Evolutionary conservation across 2,113 vertebrate species (phyloP), one percentile per base, ranked within the genome.

Genomic region (Mus pahari): DNA sequence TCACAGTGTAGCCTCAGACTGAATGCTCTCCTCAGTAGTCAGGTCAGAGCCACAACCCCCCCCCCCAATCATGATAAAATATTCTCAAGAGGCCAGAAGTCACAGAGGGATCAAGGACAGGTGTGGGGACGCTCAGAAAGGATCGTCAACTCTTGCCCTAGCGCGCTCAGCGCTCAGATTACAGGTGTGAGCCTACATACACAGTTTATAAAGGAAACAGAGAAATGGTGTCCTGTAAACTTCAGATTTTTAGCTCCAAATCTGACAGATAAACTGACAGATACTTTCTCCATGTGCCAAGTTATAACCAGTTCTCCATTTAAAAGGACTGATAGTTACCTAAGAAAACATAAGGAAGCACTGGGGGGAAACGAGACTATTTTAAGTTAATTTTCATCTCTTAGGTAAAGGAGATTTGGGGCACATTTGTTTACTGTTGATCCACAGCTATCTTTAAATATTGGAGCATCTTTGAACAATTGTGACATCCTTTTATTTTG

Each of bases 361-460:
- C 9, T 22, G 55, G 31, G 50, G 92, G 73, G 75, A 26, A 70
- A 36, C 24, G 86, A 62, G 62, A 91, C 12, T 39, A 92, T 88
- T 92, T 89, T 48, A 66, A 86, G 58, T 86, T 60, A 95, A 93
- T 86, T 71, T 78, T 91, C 12, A 45, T 95, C 20, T 96, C 36
- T 92, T 45, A 42, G 12, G 74, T 48, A 71, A 92, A 60, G 7
- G 89, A 92, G 42, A 75, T 55, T 20, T 42, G 50, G 89, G 9
- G 39, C 68, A 70, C 33, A 66, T 92, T 87, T 81, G 20, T 66
- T 95, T n/a, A 74, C 39, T 66, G 26, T 92, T 89, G 77, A 74
- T 33, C 26, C 92, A 84, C 12, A 48, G 45, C 1, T 36, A 24
- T 88, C 42, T 73, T 83, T 81, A 88, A 26, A 60, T 42, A 55